These are phyloP conservation scores for Gallinago stenura DNA, from an alignment of 2,797 vertebrate genomes.

Conservation along the genomic window DNA sequence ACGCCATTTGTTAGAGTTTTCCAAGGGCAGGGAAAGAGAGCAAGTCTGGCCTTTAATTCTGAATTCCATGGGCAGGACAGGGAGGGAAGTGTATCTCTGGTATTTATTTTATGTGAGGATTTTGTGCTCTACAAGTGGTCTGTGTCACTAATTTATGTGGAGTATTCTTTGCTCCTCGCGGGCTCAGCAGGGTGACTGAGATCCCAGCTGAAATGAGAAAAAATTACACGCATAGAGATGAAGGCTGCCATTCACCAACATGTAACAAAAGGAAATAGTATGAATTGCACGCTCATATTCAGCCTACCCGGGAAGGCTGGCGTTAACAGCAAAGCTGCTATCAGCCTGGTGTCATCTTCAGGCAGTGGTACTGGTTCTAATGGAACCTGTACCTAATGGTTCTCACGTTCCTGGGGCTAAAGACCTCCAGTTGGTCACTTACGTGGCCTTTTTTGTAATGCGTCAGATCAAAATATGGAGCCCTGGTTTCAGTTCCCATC, in stretches of 20 bases:
- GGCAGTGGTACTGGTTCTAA: neutral
- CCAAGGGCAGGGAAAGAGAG: neutral
- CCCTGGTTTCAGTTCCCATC: rapidly evolving
- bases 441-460: neutral
- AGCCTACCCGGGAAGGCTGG: neutral
- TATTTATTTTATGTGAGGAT: neutral
- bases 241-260: neutral
- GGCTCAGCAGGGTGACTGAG: neutral
- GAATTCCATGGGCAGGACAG: neutral
- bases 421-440: neutral
- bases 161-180: neutral
- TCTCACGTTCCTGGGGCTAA: neutral
- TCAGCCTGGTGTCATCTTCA: neutral
- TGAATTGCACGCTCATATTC: neutral
- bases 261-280: neutral
- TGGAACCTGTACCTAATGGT: no score
- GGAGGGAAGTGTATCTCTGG: neutral
- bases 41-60: neutral
- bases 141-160: neutral
- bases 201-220: neutral
- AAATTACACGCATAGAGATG: neutral
- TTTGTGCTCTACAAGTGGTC: neutral
- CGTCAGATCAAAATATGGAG: neutral
- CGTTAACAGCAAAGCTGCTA: neutral
- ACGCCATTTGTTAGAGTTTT: neutral